Evolutionary conservation across 2,888 invertebrate genomes (phyloP).

Genomic region (Protodeltote pygarga): DNA sequence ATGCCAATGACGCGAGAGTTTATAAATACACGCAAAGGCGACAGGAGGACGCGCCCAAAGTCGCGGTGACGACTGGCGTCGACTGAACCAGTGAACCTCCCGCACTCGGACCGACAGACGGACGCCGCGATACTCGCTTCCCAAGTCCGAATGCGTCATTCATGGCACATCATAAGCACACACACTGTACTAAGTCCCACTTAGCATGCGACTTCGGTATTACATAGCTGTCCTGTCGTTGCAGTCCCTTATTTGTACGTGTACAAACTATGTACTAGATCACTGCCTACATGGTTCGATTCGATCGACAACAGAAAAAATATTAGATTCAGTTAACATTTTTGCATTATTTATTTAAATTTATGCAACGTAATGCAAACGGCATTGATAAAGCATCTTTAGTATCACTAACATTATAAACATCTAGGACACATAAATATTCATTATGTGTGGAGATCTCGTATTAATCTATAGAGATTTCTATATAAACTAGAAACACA

Average conservation of each 20-base stretch:
- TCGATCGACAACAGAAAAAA: conserved; percentile 4
- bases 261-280: too few species aligned
- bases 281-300: conserved; percentile 7
- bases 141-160: conserved; percentile 75
- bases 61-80: conserved; percentile 72
- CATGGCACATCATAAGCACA: conserved; percentile 66
- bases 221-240: conserved; percentile 55
- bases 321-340: background rate
- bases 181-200: conserved; percentile 67
- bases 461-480: conserved; percentile 21
- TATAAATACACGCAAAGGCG: conserved; percentile 80
- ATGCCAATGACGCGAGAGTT: conserved; percentile 75
- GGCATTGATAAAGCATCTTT: conserved; percentile 27
- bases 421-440: conserved; percentile 27
- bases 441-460: conserved; percentile 13
- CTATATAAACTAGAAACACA: conserved; percentile 7
- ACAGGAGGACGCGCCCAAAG: conserved; percentile 81
- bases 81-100: conserved; percentile 64
- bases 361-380: conserved; percentile 4
- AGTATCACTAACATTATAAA: conserved; percentile 22
- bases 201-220: conserved; percentile 70
- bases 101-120: conserved; percentile 66
- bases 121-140: conserved; percentile 69
- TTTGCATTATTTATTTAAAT: conserved; percentile 3
- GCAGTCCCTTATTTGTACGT: conserved; percentile 45